Base-by-base conservation (phyloP, 2,888 invertebrate genomes). In the Rutpela maculata region DNA sequence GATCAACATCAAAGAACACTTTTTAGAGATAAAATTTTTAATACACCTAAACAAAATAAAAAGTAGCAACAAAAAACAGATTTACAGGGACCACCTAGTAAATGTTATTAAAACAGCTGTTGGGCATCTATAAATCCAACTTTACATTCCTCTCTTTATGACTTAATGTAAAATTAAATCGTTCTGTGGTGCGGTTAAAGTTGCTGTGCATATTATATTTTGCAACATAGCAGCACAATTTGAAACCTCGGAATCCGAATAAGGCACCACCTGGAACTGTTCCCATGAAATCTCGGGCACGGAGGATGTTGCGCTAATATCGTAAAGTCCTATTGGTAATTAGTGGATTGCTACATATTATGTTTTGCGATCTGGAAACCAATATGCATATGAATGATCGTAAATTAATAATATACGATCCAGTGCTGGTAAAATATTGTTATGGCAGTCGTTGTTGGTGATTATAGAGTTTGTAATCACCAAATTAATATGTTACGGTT, bases 311-410 rank as follows among this genome's bases (percentile, higher is more conserved):
- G 18, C 35, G 26, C 35, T 65, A 72, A 76, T 76, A 75, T 68
- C 72, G 74, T 68, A 74, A 79, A 76, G 76, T 76, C 74, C 75
- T 74, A 75, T 76, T 75, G 75, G 79, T 72, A 76, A 79, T 79
- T 79, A 75, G 66, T 75, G 69, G 75, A 74, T 76, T 74, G 62
- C 67, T 60, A 62, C 75, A 66, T 57, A 63, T 19, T 56, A 55
- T 66, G 35, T 22, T 50, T 19, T 12, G 19, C 31, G 65, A 43
- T 43, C 38, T 43, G 65, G 43, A 18, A 19, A 43, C 65, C 65
- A 18, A 43, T 38, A 38, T 65, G 43, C 65, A 65, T 65, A 19
- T 65, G 43, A 19, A 65, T 43, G 18, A 43, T 65, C 65, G 11
- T 65, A 65, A 65, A 65, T 43, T 43, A 65, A 19, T 43, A 19